Evolutionary conservation across 2,888 invertebrate species (phyloP), one percentile per base, ranked within the genome.

Genomic region (Serrognathus titanus): DNA sequence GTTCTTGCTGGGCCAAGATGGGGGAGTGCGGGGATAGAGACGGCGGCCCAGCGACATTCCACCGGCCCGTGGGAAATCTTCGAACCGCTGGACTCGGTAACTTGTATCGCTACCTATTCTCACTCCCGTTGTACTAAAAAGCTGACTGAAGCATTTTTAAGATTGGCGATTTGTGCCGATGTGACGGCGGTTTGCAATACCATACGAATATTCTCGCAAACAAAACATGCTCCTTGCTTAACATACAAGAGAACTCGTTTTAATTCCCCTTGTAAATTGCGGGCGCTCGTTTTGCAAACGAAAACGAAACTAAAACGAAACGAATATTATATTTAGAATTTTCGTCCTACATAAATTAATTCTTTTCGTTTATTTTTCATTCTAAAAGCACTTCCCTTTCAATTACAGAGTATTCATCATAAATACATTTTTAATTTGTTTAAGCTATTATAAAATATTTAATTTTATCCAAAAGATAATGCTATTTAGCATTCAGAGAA

Each of bases 21-120:
- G 49, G 59, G 60, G 62, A 48, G 68, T 62, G 65, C 62, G 63
- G 58, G 56, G 49, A 52, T 59, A 64, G 65, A 60, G 64, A 57
- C 63, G 63, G 65, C 64, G 67, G 65, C 62, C 67, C 70, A 69
- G 72, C 73, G 73, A 73, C 73, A 73, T 73, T 73, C 73, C 71
- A 67, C 53, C 66, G 71, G 70, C 68, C 72, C 72, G 72, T 72
- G 73, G 73, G 72, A 73, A 71, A 70, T 71, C 64, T 62, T 58
- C 59, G 60, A 67, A 66, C 68, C 68, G 52, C 50, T 38, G 58
- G 58, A 61, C 61, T 59, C 59, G 59, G 60, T 59, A 64, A 63
- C 65, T 66, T 66, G 67, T 66, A 65, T 65, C 68, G 72, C 71
- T 72, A 71, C 70, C 70, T 70, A 71, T 71, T 72, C 70, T 72